A percentile compares a stretch with the other conserved stretches of the same genome.
Conservation (phyloP, 2,113 vertebrate species). For the Larimichthys polyactis region DNA sequence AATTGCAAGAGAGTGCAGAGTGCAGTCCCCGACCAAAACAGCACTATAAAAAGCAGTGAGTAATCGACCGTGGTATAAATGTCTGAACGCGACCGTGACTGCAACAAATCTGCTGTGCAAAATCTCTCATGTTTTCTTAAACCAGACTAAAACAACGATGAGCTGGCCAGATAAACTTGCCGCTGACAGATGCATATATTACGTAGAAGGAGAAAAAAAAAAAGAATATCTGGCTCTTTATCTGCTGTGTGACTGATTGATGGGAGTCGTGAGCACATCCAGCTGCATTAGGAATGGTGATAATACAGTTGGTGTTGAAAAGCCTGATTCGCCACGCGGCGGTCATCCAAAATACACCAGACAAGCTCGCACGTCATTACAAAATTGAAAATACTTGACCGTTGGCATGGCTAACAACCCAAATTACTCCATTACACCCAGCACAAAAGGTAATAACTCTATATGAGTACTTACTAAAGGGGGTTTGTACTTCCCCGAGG, state of each 20-base stretch:
- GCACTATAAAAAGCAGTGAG: background rate
- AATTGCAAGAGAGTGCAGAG: no score
- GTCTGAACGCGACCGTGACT: background rate
- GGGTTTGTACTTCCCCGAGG: slow-evolving; percentile 21
- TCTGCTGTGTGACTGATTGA: slow-evolving; percentile 19
- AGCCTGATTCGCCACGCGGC: background rate
- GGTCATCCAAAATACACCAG: background rate
- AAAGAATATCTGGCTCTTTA: slow-evolving; percentile 22
- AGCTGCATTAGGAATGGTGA: slow-evolving; percentile 38
- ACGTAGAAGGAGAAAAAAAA: background rate
- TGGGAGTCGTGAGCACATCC: slow-evolving; percentile 38
- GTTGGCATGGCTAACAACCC: background rate
- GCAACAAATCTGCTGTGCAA: background rate
- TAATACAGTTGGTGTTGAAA: background rate
- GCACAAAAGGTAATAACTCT: slow-evolving; percentile 25
- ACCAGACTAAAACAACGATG: background rate
- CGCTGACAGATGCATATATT: slow-evolving; percentile 59
- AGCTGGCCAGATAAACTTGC: background rate
- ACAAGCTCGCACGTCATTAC: slow-evolving; percentile 11
- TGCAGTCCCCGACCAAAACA: background rate
- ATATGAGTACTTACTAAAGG: slow-evolving; percentile 14
- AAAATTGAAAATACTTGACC: slow-evolving; percentile 4
- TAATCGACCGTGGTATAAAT: background rate
- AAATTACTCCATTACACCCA: slow-evolving; percentile 14
- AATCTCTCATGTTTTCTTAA: background rate